Evolutionary conservation across 1,140 invertebrate genomes (phyloP).

Genomic region (Aphaenogaster rudis): DNA sequence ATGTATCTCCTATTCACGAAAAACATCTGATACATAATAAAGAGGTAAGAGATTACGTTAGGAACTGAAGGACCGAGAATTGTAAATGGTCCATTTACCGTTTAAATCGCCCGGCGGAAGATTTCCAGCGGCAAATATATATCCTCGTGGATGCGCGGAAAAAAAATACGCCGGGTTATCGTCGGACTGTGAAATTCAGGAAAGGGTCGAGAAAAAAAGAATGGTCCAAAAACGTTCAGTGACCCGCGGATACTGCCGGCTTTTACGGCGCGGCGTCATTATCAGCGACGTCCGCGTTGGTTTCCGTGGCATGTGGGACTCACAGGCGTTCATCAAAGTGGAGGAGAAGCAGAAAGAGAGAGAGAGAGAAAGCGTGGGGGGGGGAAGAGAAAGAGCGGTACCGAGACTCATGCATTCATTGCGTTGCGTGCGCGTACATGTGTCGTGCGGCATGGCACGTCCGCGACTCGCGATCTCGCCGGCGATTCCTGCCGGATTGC

Average conservation of each 20-base stretch:
- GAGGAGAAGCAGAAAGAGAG: neutral
- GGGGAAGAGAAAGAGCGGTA: neutral
- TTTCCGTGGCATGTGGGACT: neutral
- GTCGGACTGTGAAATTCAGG: conserved; percentile 7
- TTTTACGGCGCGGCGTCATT: conserved; percentile 2
- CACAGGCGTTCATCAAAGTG: conserved; percentile 24
- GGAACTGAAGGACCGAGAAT: neutral
- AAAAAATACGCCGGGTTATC: conserved; percentile 11
- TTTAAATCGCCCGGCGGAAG: neutral
- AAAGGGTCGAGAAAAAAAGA: neutral
- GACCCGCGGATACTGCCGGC: neutral
- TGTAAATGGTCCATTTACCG: neutral
- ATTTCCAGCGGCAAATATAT: conserved; percentile 16
- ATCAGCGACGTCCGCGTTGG: conserved; percentile 14
- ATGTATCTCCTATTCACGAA: neutral
- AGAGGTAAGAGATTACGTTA: neutral
- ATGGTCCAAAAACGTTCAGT: conserved; percentile 14
- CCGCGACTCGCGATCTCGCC: neutral
- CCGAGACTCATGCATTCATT: neutral
- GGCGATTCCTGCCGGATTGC: neutral
- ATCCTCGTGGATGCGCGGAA: neutral
- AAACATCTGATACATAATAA: neutral
- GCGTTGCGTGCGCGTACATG: neutral
- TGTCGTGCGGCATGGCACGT: neutral
- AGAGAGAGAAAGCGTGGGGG: neutral